These are phyloP conservation scores for Cybosia mesomella DNA, from an alignment of 2,888 invertebrate genomes.

Conservation along the genomic window DNA sequence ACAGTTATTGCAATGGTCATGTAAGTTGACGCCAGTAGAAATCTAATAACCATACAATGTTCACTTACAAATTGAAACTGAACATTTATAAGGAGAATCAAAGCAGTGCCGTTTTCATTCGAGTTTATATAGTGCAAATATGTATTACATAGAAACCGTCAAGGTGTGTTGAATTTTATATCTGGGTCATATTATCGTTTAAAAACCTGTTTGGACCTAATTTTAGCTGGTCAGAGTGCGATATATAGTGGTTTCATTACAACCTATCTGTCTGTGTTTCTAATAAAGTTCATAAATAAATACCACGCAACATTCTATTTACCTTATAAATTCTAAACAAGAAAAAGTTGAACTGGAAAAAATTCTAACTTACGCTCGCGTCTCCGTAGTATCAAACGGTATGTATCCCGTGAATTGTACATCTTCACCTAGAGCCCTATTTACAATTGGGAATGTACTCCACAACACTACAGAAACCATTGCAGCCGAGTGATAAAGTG, in stretches of 20 bases:
- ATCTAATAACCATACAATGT: constrained; percentile 59
- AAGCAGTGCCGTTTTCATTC: neutral
- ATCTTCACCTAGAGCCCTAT: constrained; percentile 60
- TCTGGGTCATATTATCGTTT: neutral
- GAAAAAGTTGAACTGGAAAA: neutral
- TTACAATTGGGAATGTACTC: constrained; percentile 67
- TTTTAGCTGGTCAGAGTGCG: neutral
- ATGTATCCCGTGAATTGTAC: constrained; percentile 71
- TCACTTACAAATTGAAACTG: neutral
- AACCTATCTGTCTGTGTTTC: neutral
- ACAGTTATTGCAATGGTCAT: constrained; percentile 64
- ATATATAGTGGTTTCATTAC: neutral
- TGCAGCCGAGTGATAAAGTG: constrained; percentile 59
- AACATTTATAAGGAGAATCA: constrained; percentile 5
- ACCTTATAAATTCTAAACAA: neutral
- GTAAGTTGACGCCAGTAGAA: constrained; percentile 63
- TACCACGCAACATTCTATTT: no score
- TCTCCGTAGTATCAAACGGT: constrained; percentile 67
- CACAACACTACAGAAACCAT: constrained; percentile 60
- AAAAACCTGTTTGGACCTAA: neutral
- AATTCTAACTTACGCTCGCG: constrained; percentile 64
- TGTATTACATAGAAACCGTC: neutral
- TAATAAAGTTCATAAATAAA: neutral
- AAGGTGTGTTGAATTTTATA: neutral
- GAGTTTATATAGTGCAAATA: constrained; percentile 8